Percentiles rank a stretch among this genome's conserved stretches.
Conservation (phyloP, 2,888 invertebrate genomes). For the Thalpophila matura region DNA sequence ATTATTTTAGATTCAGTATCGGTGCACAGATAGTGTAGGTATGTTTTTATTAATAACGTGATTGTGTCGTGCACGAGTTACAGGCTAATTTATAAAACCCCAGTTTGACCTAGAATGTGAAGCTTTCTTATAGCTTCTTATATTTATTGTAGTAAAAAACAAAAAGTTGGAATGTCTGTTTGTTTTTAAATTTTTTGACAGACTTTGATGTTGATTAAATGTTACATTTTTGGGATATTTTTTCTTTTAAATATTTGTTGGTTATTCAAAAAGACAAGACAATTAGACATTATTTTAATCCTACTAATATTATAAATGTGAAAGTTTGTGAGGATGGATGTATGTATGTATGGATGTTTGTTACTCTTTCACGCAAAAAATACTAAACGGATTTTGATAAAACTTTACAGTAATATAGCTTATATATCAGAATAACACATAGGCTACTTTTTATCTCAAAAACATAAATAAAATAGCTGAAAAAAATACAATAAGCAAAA, state of each 20-base stretch:
- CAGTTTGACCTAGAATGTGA: conserved; percentile 48
- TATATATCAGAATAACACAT: no score
- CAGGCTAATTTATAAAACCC: conserved; percentile 43
- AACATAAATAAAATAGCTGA: no score
- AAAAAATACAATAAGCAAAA: no score
- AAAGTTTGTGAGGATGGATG: no score
- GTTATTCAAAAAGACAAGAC: background rate
- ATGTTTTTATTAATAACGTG: conserved; percentile 33
- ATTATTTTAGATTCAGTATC: background rate
- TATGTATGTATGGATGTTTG: no score
- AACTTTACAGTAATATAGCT: no score
- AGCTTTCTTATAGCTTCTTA: conserved; percentile 10
- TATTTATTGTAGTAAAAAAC: conserved; percentile 28
- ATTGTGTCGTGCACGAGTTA: conserved; percentile 23
- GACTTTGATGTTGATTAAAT: conserved; percentile 18
- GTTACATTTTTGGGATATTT: background rate
- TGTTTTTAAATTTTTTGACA: conserved; percentile 14
- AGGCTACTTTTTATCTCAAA: no score
- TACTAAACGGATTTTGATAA: no score
- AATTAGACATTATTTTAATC: background rate
- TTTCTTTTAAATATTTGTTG: background rate
- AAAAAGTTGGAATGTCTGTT: conserved; percentile 4
- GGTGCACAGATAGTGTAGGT: conserved; percentile 1
- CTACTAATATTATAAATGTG: no score
- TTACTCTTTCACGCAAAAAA: no score